A percentile compares a stretch with the other conserved stretches of the same genome.
Evolutionary conservation across 1,140 invertebrate species (phyloP).

Genomic region (Cherax destructor): DNA sequence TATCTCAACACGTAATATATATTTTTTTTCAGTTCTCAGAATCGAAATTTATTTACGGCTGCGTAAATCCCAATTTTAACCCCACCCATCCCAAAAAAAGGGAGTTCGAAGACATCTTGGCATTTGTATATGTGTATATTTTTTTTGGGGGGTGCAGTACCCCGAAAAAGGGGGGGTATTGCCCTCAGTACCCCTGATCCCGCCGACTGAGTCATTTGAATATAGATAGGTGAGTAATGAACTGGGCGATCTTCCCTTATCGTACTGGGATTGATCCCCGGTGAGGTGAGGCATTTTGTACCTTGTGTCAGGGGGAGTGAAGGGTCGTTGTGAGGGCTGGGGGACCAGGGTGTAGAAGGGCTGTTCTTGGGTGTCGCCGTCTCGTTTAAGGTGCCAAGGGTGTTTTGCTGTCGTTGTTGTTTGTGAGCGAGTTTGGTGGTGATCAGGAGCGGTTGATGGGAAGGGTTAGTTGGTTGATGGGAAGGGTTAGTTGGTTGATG

Average conservation of each 20-base stretch:
- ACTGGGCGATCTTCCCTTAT: not conserved
- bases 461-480: too few species aligned
- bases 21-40: too few species aligned
- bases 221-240: conserved; percentile 3
- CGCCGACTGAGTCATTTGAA: not conserved
- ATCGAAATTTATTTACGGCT: too few species aligned
- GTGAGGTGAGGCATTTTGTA: not conserved
- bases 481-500: too few species aligned
- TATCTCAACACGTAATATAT: too few species aligned
- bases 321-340: not conserved
- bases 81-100: too few species aligned
- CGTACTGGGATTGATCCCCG: not conserved
- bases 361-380: not conserved
- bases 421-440: not conserved
- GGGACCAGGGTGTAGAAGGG: not conserved
- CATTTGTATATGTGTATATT: too few species aligned
- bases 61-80: too few species aligned
- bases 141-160: too few species aligned
- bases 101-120: too few species aligned
- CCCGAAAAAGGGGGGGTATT: too few species aligned
- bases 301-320: not conserved
- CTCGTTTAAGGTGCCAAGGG: not conserved
- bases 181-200: not conserved
- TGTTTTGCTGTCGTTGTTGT: not conserved
- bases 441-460: too few species aligned